Percentiles rank a stretch among this genome's conserved stretches.
phyloP scores from a whole-genome alignment of 2,888 invertebrate species.

The Agrochola lota region DNA sequence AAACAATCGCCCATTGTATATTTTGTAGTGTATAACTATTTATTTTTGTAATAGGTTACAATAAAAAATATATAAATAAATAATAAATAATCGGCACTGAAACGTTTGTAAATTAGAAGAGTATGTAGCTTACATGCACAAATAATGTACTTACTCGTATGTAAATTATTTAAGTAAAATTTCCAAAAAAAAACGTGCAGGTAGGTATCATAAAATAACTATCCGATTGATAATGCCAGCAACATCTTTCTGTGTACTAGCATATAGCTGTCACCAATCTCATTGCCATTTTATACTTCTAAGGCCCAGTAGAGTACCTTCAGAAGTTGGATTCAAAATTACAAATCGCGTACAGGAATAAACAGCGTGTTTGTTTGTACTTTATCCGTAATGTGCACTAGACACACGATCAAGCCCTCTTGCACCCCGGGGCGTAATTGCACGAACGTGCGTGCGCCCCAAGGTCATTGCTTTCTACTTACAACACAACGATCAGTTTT shows the following conservation, averaged over 20 bases:
- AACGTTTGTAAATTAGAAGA: not conserved
- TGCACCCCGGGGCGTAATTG: constrained; percentile 10
- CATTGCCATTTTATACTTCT: not conserved
- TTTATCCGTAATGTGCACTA: constrained; percentile 14
- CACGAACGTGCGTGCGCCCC: not conserved
- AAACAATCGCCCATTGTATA: not conserved
- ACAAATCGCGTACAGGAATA: not conserved
- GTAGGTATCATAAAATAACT: not conserved
- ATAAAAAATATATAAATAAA: no score
- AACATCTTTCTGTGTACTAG: not conserved
- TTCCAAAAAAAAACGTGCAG: not conserved
- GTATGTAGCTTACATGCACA: not conserved
- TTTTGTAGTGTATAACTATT: no score
- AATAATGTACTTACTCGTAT: not conserved
- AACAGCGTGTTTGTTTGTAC: constrained; percentile 12
- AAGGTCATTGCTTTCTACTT: constrained; percentile 13
- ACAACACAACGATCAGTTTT: not conserved
- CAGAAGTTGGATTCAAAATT: not conserved
- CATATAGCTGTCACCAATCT: not conserved
- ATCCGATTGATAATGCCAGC: not conserved
- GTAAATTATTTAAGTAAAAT: not conserved
- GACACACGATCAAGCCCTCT: constrained; percentile 18
- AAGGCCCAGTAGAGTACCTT: not conserved
- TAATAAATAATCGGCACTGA: not conserved
- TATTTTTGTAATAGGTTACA: no score